Evolutionary conservation across 1,140 invertebrate species (phyloP).

Genomic region (Drosophila nikananu): DNA sequence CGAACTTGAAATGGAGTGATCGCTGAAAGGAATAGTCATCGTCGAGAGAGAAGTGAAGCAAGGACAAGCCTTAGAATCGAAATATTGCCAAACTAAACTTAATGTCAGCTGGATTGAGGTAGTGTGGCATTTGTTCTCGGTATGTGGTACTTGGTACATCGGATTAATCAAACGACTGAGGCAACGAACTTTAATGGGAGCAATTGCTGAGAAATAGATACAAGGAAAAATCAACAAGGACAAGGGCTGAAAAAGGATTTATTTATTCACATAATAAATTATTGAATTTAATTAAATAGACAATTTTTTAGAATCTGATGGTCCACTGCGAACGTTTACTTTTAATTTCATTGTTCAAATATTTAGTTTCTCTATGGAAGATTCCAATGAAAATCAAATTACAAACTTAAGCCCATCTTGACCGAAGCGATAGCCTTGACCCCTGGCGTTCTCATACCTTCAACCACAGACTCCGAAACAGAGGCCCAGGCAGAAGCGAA

Average conservation of each 20-base stretch:
- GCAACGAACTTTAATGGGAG: slow-evolving; percentile 65
- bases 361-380: background rate
- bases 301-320: too few species aligned
- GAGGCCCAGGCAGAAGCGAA: slow-evolving; percentile 7
- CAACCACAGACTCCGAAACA: slow-evolving; percentile 21
- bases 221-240: background rate
- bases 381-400: slow-evolving; percentile 1
- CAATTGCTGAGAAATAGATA: background rate
- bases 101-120: background rate
- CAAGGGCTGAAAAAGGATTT: fast-evolving
- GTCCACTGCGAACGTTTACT: background rate
- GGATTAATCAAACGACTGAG: slow-evolving; percentile 69
- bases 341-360: background rate
- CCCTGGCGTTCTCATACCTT: slow-evolving; percentile 30
- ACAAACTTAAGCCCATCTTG: slow-evolving; percentile 2
- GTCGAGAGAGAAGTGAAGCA: background rate
- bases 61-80: background rate
- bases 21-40: slow-evolving; percentile 3
- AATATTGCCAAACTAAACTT: background rate
- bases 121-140: background rate
- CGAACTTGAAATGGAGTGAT: slow-evolving; percentile 63
- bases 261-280: too few species aligned
- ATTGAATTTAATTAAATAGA: too few species aligned
- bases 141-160: background rate
- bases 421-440: slow-evolving; percentile 61